Conservation (phyloP, 2,113 vertebrate genomes). For the Embiotoca jacksoni region DNA sequence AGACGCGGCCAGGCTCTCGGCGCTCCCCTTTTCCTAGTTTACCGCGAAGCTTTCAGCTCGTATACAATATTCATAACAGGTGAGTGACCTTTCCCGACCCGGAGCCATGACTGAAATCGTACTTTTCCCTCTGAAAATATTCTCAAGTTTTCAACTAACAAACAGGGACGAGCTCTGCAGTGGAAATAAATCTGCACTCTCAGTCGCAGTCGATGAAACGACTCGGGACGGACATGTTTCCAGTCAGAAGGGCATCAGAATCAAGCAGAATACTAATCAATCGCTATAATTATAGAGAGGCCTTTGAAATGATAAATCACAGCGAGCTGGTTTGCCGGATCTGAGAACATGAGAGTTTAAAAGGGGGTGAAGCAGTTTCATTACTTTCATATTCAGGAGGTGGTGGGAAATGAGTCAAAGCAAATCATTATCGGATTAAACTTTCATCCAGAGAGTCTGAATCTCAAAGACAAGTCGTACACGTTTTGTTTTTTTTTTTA, state of each 20-base stretch:
- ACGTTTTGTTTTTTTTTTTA: neutral
- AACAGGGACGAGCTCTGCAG: no score
- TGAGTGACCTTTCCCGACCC: constrained; percentile 38
- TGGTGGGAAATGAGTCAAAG: constrained; percentile 1
- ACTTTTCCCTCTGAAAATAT: constrained; percentile 23
- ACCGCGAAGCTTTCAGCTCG: constrained; percentile 54
- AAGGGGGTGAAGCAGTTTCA: neutral
- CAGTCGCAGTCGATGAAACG: neutral
- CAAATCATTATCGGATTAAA: neutral
- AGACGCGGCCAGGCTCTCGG: neutral
- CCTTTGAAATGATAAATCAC: constrained; percentile 24
- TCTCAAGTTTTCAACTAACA: neutral
- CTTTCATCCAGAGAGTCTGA: neutral
- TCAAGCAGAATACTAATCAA: no score
- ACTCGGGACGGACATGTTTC: no score
- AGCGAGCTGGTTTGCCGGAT: no score
- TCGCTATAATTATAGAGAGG: neutral
- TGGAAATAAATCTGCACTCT: neutral
- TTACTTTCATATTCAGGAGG: neutral
- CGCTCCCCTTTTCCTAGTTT: neutral
- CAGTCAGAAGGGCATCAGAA: no score
- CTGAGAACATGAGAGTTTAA: no score
- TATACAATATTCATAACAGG: constrained; percentile 71
- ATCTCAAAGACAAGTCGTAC: no score
- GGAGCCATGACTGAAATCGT: neutral